phyloP scores from a whole-genome alignment of 2,113 vertebrate species.

The Gulo gulo region DNA sequence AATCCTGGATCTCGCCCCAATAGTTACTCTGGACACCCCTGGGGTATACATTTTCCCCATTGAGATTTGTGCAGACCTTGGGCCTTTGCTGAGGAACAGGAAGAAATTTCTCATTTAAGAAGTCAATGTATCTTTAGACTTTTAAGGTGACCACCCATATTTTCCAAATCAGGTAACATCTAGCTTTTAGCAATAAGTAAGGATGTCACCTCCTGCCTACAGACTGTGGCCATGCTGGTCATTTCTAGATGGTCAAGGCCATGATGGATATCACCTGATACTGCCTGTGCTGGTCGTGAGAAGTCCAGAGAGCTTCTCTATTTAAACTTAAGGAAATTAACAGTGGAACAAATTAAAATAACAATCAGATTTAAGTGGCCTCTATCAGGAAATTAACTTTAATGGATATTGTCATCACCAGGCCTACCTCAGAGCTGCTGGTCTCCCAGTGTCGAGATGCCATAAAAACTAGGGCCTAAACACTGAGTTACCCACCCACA shows the following conservation, averaged over 20 bases:
- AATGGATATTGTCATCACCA: conserved; percentile 74
- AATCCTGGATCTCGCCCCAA: not conserved
- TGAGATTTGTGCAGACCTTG: not conserved
- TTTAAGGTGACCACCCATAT: not conserved
- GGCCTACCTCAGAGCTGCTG: conserved; percentile 30
- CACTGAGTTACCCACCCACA: not conserved
- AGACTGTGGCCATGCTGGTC: not conserved
- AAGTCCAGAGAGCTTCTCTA: conserved; percentile 29
- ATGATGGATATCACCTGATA: not conserved
- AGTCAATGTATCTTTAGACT: not conserved
- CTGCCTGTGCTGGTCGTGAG: not conserved
- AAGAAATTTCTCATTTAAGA: not conserved
- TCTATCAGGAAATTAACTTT: conserved; percentile 77
- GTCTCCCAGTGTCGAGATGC: not conserved
- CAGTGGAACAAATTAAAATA: conserved; percentile 71
- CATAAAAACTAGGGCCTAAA: conserved; percentile 30
- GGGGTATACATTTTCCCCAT: not conserved
- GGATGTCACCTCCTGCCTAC: not conserved
- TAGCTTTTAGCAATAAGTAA: not conserved
- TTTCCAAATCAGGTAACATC: not conserved
- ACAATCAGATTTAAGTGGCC: conserved; percentile 73
- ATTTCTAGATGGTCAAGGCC: not conserved
- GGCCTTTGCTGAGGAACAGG: not conserved
- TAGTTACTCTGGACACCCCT: not conserved
- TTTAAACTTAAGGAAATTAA: conserved; percentile 66